phyloP scores from a whole-genome alignment of 2,113 vertebrate species.

The Podarcis raffonei region DNA sequence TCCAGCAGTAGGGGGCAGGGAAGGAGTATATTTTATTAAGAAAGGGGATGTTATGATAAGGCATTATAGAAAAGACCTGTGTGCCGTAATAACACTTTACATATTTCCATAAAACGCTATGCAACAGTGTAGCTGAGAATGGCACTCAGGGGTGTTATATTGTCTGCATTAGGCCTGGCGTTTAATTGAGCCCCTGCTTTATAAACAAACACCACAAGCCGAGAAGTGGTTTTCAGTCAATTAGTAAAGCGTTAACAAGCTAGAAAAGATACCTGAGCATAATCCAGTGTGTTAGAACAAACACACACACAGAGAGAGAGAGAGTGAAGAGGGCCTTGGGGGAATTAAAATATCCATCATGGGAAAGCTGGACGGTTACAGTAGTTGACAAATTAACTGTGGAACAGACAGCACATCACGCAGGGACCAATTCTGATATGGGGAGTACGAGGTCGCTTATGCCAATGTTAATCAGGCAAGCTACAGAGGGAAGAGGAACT shows the following conservation, averaged over 20 bases:
- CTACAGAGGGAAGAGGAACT: neutral
- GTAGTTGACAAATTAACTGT: neutral
- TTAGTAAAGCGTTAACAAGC: conserved; percentile 48
- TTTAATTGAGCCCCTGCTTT: neutral
- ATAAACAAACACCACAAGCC: conserved; percentile 17
- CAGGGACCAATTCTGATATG: neutral
- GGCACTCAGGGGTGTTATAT: neutral
- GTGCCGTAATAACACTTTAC: neutral
- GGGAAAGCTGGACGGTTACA: conserved; percentile 37
- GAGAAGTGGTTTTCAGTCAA: conserved; percentile 26
- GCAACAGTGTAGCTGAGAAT: neutral
- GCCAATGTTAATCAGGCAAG: conserved; percentile 8
- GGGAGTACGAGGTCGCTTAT: conserved; percentile 12
- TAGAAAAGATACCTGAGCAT: conserved; percentile 30
- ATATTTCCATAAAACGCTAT: neutral
- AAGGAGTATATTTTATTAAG: neutral
- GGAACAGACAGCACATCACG: neutral
- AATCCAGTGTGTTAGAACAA: conserved; percentile 46
- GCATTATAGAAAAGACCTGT: neutral
- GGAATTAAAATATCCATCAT: conserved; percentile 37
- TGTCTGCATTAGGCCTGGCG: conserved; percentile 5
- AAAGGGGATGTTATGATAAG: conserved; percentile 2
- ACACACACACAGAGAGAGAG: conserved; percentile 44
- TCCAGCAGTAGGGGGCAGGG: neutral
- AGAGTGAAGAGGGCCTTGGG: conserved; percentile 8